Evolutionary conservation across 2,113 vertebrate genomes (phyloP).

Genomic region (Hemiscyllium ocellatum): DNA sequence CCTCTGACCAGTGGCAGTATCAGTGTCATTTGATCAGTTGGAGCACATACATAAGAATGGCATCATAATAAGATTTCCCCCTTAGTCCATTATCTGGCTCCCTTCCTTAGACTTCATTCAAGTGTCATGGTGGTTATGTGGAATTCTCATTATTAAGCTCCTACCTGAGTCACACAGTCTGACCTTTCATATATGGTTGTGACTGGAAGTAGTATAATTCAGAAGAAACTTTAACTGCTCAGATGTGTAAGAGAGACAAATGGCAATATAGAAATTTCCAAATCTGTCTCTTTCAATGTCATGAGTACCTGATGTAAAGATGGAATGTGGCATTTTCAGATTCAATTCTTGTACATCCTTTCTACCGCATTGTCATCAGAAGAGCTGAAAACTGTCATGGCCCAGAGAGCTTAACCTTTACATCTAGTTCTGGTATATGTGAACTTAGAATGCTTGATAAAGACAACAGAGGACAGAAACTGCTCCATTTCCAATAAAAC

Average conservation of each 20-base stretch:
- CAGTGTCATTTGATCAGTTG: neutral
- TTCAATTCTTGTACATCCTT: neutral
- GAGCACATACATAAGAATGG: neutral
- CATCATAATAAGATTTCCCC: no score
- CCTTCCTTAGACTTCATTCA: neutral
- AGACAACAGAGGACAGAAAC: neutral
- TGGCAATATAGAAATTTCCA: neutral
- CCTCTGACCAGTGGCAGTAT: neutral
- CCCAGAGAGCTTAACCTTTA: neutral
- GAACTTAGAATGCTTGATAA: no score
- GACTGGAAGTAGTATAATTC: neutral
- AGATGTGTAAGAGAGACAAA: neutral
- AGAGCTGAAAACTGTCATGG: neutral
- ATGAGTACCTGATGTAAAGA: neutral
- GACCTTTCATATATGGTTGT: neutral
- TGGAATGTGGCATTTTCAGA: neutral
- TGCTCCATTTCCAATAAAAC: neutral
- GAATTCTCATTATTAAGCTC: neutral
- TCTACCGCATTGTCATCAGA: neutral
- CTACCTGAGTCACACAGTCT: neutral
- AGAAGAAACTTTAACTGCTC: neutral
- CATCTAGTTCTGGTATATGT: neutral
- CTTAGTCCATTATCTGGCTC: neutral
- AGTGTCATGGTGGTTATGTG: neutral
- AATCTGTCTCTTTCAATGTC: neutral